Evolutionary conservation across 2,797 vertebrate genomes (phyloP).

Genomic region (Neopelma chrysocephalum): DNA sequence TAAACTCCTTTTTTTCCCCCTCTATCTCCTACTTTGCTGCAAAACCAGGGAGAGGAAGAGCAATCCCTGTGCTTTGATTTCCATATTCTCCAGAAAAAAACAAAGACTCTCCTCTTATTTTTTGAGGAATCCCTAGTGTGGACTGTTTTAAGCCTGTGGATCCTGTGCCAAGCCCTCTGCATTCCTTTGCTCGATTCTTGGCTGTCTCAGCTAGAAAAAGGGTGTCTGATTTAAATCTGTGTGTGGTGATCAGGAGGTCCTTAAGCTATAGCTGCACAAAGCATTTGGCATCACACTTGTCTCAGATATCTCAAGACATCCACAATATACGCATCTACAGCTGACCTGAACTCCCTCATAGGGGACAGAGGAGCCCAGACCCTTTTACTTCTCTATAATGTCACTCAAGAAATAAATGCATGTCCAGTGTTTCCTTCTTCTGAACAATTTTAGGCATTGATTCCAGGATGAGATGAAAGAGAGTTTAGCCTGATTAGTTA

Average conservation of each 20-base stretch:
- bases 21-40: background rate
- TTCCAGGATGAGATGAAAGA: background rate
- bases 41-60: background rate
- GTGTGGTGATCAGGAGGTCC: background rate
- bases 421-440: background rate
- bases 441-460: background rate
- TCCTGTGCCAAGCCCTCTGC: background rate
- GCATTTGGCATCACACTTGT: background rate
- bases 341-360: background rate
- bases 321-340: background rate
- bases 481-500: background rate
- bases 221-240: background rate
- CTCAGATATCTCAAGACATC: background rate
- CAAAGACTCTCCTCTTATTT: background rate
- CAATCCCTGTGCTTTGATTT: background rate
- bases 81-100: background rate
- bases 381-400: background rate
- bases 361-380: background rate
- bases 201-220: background rate
- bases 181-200: background rate
- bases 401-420: background rate
- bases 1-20: fast-evolving
- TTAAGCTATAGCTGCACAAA: background rate
- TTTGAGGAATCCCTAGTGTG: background rate
- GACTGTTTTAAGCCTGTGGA: background rate